Percentiles rank a stretch among this genome's conserved stretches.
phyloP scores from a whole-genome alignment of 1,140 invertebrate genomes.

The Drosophila gunungcola region DNA sequence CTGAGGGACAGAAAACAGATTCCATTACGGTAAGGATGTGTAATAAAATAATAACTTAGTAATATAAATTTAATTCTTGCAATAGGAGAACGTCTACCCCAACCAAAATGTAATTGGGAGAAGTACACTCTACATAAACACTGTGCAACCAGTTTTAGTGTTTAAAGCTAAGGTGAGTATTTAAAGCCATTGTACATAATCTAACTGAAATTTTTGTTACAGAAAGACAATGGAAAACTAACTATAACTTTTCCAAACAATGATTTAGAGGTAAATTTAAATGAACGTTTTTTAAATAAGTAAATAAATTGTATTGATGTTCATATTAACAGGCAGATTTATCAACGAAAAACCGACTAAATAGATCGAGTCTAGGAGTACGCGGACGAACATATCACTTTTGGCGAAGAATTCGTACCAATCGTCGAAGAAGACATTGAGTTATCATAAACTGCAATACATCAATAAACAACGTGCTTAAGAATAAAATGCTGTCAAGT shows the following conservation, averaged over 20 bases:
- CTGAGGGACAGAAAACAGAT: background rate
- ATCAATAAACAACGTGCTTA: too few relatives aligned
- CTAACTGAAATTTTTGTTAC: too few relatives aligned
- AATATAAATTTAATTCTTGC: background rate
- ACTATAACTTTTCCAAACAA: background rate
- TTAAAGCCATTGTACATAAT: background rate
- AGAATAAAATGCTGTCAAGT: too few relatives aligned
- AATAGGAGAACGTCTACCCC: background rate
- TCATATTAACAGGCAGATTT: background rate
- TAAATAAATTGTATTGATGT: rapidly evolving
- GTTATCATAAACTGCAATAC: too few relatives aligned
- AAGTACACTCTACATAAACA: background rate
- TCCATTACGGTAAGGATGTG: constrained; percentile 5
- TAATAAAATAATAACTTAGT: background rate
- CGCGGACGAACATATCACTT: background rate
- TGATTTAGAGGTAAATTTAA: background rate
- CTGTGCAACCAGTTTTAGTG: background rate
- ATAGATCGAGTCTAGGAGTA: background rate
- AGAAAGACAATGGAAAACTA: background rate
- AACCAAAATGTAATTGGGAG: background rate
- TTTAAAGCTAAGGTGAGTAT: background rate
- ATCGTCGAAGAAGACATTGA: background rate
- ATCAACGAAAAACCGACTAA: background rate
- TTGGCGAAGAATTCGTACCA: background rate
- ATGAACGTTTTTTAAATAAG: too few relatives aligned